Base-by-base conservation (phyloP, 2,888 invertebrate genomes). In the Minunthozetes semirufus region DNA sequence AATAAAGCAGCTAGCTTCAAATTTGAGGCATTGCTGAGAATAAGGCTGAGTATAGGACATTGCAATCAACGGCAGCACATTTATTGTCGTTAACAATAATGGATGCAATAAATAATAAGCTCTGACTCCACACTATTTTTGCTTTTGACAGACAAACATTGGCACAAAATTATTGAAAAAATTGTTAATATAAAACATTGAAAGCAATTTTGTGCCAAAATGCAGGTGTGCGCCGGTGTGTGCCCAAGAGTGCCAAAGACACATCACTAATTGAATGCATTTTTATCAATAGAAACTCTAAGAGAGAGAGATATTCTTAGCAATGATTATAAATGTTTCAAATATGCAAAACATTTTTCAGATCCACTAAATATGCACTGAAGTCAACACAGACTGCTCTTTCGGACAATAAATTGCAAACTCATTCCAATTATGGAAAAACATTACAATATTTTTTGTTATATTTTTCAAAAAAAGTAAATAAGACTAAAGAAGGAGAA, bases 71-170 rank as follows among this genome's bases (percentile, higher is more conserved):
- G 38, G 22, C 38, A 68, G 22, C 38, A 42, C 68, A 68, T 68
- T 68, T 68, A 68, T 68, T 68, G 68, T 68, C 68, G 68, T 68
- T 68, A 68, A 68, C 46, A 42, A 68, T 68, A 68, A 68, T 68
- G 68, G 22, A 68, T 68, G 42, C 42, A 68, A 68, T 68, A 68
- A 68, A 68, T 68, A 42, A 68, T 68, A 68, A 68, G 42, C 68
- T 19, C 19, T 68, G 68, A 68, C 68, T 68, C 42, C 33, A 46
- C 68, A 68, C 15, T 68, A 68, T 42, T 68, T 68, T 46, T 19
- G 13, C 29, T 27, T 13, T 29, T 68, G 42, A 68, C 68, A 68
- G 42, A 42, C 38, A 42, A 22, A 68, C 33, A 42, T 38, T 6
- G 33, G 15, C 13, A 68, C 6, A 19, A 68, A 19, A 46, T 68